A percentile compares a stretch with the other conserved stretches of the same genome.
Conservation (phyloP, 1,140 invertebrate species). For the Polypedilum vanderplanki region DNA sequence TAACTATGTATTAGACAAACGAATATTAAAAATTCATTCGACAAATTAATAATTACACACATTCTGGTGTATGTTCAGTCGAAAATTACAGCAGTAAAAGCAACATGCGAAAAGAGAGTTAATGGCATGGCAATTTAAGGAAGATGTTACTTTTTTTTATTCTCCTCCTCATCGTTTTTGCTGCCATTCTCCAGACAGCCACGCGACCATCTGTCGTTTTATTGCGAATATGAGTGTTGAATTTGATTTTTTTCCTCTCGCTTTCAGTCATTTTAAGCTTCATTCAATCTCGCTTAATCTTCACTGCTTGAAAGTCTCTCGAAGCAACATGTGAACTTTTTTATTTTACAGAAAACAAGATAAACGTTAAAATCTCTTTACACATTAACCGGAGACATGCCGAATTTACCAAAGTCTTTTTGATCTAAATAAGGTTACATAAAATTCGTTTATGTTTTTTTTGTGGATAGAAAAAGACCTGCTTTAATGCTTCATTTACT, state of each 20-base stretch:
- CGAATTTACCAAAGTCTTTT: conserved; percentile 2
- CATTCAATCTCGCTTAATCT: too few relatives aligned
- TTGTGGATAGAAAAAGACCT: neutral
- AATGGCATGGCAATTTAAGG: neutral
- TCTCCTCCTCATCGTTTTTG: neutral
- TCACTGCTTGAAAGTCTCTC: neutral
- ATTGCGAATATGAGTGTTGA: conserved; percentile 17
- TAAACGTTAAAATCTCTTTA: neutral
- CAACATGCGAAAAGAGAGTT: neutral
- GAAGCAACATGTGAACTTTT: conserved; percentile 18
- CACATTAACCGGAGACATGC: conserved; percentile 3
- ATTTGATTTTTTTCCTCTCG: neutral
- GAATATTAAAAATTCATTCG: conserved; percentile 1
- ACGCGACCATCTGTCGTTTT: conserved; percentile 10
- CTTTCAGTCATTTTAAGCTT: neutral
- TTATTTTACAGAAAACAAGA: neutral
- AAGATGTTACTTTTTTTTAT: neutral
- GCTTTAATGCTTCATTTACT: conserved; percentile 1
- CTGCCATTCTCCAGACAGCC: neutral
- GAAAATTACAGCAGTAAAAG: neutral
- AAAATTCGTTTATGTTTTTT: neutral
- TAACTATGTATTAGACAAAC: neutral
- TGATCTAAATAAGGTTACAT: conserved; percentile 13
- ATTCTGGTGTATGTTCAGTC: too few relatives aligned
- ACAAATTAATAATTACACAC: neutral